Base-by-base conservation (phyloP, 2,797 vertebrate species). In the Alectoris magna region DNA sequence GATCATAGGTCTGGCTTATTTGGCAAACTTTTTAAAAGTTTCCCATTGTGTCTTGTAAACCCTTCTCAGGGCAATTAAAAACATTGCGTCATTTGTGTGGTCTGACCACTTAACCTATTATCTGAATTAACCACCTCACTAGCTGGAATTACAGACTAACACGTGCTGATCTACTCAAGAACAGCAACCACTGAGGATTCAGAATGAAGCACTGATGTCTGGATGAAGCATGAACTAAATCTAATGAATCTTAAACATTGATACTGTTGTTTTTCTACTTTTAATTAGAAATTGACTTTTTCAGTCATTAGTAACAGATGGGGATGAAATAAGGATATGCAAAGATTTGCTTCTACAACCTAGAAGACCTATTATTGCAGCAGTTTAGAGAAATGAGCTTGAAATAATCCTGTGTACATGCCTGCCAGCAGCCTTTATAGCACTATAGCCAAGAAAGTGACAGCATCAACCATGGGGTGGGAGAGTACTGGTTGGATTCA, bases 251-350 rank as follows among this genome's bases (percentile, higher is more conserved):
- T 77, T 29, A 84, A 46, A 10, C 90, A 94, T 94, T 13, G 44
- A 95, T 86, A 58, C 77, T 77, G 43, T 29, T 96, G 60, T 69
- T 97, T 96, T 95, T 88, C 87, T 88, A 79, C 63, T 89, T 93
- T 89, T 95, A 97, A 97, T 97, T 97, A 97, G 91, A 97, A 97
- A 97, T 90, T 93, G 86, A 94, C 93, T 97, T 96, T 90, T 93
- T 36, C 17, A 66, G 67, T 80, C 80, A 91, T 95, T 90, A 95
- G 58, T 58, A 95, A 83, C 19, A 53, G 59, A 90, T 88, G 64
- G 90, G 67, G 68, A 89, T 79, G n/a, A 86, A 97, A 82, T 34
- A 41, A 27, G 17, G 12, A 79, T 38, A 81, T 83, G 68, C 34
- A 78, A 71, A 94, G 10, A 93, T 87, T 87, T 59, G 31, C 12